A percentile compares a stretch with the other conserved stretches of the same genome.
Conservation (phyloP, 2,888 invertebrate genomes). For the Tuta absoluta region DNA sequence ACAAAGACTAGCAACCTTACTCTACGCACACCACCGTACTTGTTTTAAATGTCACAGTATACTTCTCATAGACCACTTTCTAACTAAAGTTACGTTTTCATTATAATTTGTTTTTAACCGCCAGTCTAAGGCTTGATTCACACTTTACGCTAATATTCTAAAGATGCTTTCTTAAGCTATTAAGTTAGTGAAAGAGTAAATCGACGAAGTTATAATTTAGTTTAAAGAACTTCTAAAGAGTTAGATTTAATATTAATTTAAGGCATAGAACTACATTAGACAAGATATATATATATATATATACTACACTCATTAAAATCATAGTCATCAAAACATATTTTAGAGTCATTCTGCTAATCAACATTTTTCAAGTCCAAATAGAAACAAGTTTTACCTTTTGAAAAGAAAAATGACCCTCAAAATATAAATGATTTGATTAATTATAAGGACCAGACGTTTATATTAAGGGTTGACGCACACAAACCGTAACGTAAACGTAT, state of each 20-base stretch:
- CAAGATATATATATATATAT: background rate
- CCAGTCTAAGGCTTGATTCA: slow-evolving; percentile 21
- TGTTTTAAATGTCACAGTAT: background rate
- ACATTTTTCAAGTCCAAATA: background rate
- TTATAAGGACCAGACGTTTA: too few relatives aligned
- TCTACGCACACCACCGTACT: background rate
- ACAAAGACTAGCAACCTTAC: background rate
- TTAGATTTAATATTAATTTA: background rate
- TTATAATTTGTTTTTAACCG: slow-evolving; percentile 13
- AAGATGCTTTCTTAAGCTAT: slow-evolving; percentile 2
- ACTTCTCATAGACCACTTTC: background rate
- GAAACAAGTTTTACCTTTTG: too few relatives aligned
- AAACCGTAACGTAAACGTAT: too few relatives aligned
- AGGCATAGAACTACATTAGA: slow-evolving; percentile 3
- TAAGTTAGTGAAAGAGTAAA: background rate
- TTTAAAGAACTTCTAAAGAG: background rate
- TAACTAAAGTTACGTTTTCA: slow-evolving; percentile 13
- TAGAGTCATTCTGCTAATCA: background rate
- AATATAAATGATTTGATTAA: too few relatives aligned
- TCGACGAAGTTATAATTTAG: background rate
- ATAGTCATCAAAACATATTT: too few relatives aligned
- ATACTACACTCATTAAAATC: background rate
- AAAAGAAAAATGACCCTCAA: too few relatives aligned
- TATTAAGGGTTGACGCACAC: too few relatives aligned
- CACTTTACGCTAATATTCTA: slow-evolving; percentile 7